Evolutionary conservation across 2,797 vertebrate species (phyloP), one percentile per base, ranked within the genome.

Genomic region (Paguma larvata): DNA sequence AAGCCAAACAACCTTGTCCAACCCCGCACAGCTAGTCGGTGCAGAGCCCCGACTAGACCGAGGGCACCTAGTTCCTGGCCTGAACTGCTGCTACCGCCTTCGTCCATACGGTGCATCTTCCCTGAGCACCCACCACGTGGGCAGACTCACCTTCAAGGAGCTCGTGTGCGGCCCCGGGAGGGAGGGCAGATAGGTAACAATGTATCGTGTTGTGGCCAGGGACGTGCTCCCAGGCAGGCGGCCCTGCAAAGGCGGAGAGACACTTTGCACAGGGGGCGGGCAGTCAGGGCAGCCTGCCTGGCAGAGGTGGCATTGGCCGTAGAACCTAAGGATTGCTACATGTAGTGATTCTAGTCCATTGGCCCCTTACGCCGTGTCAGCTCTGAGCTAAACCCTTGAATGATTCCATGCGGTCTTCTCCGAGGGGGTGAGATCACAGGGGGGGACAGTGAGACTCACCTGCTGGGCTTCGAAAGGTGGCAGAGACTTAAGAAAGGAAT

Each of bases 271-370:
- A 12, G 27, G 6, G 3, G 3, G 6, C 3, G 4, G 30, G n/a
- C 44, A 62, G 12, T 67, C 92, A 48, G n/a, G 89, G 91, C 65
- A 38, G 48, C 59, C 89, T 89, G 44, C 83, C 63, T 77, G 94
- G 89, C 4, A 1, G 6, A 65, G 85, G 78, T 3, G 1, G 38
- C 91, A 25, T 59, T 90, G 53, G 59, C 21, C 12, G 2, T 9
- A 38, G 10, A 30, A 2, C 41, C 48, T 53, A 1, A 0, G 3
- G 79, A 85, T 19, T 3, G 2, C 63, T 16, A 1, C 4, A 5
- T 2, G 1, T 32, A 32, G 48, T 1, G 13, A 56, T 72, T 84
- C 80, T 48, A 19, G 48, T 5, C 38, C 10, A 0, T 3, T 23
- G 67, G n/a, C 9, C 5, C 32, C 10, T 23, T 21, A 9, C 0